Evolutionary conservation across 2,888 invertebrate species (phyloP).

Genomic region (Volucella zonaria): DNA sequence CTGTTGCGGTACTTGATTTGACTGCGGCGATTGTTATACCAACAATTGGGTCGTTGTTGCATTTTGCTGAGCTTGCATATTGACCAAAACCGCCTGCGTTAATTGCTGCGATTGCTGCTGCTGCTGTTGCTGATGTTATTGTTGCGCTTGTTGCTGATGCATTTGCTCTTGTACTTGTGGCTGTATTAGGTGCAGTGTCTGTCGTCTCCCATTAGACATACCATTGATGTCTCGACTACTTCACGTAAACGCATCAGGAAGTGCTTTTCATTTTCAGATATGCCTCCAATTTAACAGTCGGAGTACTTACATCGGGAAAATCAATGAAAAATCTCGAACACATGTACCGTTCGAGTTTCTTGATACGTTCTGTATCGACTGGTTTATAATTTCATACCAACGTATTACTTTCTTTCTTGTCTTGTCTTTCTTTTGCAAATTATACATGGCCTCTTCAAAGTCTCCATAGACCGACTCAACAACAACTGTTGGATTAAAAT

Average conservation of each 20-base stretch:
- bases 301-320: slow-evolving; percentile 97
- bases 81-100: slow-evolving; percentile 81
- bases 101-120: slow-evolving; percentile 83
- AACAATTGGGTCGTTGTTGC: slow-evolving; percentile 75
- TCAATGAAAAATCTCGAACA: slow-evolving; percentile 99
- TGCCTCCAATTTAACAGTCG: slow-evolving; percentile 96
- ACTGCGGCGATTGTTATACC: slow-evolving; percentile 73
- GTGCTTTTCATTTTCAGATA: slow-evolving; percentile 99
- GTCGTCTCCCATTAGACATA: slow-evolving; percentile 99
- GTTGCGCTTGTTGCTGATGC: slow-evolving; percentile 77
- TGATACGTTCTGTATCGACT: slow-evolving; percentile 94
- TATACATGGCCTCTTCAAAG: slow-evolving; percentile 96
- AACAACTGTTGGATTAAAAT: slow-evolving; percentile 97
- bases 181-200: slow-evolving; percentile 96
- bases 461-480: slow-evolving; percentile 99
- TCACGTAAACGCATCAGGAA: slow-evolving; percentile 97
- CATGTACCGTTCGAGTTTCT: slow-evolving; percentile 98
- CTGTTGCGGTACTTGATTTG: slow-evolving; percentile 72
- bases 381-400: slow-evolving; percentile 96
- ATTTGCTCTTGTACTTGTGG: slow-evolving; percentile 81
- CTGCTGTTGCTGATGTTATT: slow-evolving; percentile 81
- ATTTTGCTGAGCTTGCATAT: slow-evolving; percentile 77
- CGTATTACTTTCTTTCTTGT: slow-evolving; percentile 98
- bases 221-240: slow-evolving; percentile 98
- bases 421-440: slow-evolving; percentile 97